Base-by-base conservation (phyloP, 2,888 invertebrate species). In the Sisyra nigra region DNA sequence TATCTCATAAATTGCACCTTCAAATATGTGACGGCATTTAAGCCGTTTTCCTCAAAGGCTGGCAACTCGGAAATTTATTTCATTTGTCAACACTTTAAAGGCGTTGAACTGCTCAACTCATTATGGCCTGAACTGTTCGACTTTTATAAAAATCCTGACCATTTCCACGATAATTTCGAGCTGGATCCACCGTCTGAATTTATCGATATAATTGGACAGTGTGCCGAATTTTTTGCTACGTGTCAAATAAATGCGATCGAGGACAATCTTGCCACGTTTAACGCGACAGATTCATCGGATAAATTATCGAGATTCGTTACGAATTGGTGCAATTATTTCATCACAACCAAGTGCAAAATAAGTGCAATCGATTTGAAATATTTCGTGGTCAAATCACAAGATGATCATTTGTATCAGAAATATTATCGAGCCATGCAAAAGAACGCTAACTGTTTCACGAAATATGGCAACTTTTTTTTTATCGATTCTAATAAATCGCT, bases 41-140 rank as follows among this genome's bases (percentile, higher is more conserved):
- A 96, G 58, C 94, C 96, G 0, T 80, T 77, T 1, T 86, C 88
- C 0, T 94, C 94, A n/a, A 87, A 89, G 56, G 80, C 84, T 55
- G 94, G 94, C 6, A 96, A 96, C 62, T 94, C 94, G 0, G 96
- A 96, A 63, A 75, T 86, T 0, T 96, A 96, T 56, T 71, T 91
- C 0, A 66, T 94, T 19, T 86, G 84, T 53, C 57, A 76, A 18
- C 65, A 67, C 15, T 84, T 71, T 54, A 67, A 67, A 50, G 76
- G 76, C 2, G 53, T 51, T 10, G 49, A 62, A 5, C 11, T 43
- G n/a, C 31, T 56, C 17, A 38, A 44, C 10, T 18, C 47, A 5
- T 45, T 59, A 24, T 58, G 56, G 56, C 42, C 51, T 3, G 38
- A 48, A 2, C 57, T 80, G 1, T 59, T 64, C 50, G 53, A 38